A percentile compares a stretch with the other conserved stretches of the same genome.
These are phyloP conservation scores for Drosophila lacicola DNA, from an alignment of 2,888 invertebrate species.

Conservation along the genomic window DNA sequence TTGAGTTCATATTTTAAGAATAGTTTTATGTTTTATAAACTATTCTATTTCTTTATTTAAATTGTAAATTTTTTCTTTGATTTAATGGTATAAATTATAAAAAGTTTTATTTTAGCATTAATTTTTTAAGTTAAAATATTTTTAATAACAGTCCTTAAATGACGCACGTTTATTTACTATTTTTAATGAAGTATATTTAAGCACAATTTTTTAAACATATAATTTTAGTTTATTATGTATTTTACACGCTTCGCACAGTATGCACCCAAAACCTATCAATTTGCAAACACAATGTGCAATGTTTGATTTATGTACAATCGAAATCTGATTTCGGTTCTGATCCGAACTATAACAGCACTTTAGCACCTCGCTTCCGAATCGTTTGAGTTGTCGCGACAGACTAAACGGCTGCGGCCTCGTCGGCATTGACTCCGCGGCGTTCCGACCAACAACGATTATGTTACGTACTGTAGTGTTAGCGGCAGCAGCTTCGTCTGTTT, in stretches of 20 bases:
- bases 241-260: neutral
- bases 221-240: neutral
- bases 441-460: conserved; percentile 33
- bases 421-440: conserved; percentile 17
- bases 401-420: conserved; percentile 44
- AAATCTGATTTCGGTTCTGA: conserved; percentile 13
- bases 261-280: neutral
- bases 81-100: neutral
- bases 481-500: conserved; percentile 1
- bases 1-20: too few relatives aligned
- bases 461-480: conserved; percentile 1
- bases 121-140: neutral
- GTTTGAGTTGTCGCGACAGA: conserved; percentile 66
- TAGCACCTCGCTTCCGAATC: conserved; percentile 48
- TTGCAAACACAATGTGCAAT: conserved; percentile 1
- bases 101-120: neutral
- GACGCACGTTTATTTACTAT: too few relatives aligned
- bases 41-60: neutral
- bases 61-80: neutral
- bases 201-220: neutral
- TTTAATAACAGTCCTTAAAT: too few relatives aligned
- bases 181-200: neutral
- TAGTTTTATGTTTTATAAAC: neutral
- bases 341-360: conserved; percentile 2
- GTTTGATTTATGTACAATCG: conserved; percentile 17